A percentile compares a stretch with the other conserved stretches of the same genome.
phyloP scores from a whole-genome alignment of 2,797 vertebrate species.

The Babyrousa celebensis region DNA sequence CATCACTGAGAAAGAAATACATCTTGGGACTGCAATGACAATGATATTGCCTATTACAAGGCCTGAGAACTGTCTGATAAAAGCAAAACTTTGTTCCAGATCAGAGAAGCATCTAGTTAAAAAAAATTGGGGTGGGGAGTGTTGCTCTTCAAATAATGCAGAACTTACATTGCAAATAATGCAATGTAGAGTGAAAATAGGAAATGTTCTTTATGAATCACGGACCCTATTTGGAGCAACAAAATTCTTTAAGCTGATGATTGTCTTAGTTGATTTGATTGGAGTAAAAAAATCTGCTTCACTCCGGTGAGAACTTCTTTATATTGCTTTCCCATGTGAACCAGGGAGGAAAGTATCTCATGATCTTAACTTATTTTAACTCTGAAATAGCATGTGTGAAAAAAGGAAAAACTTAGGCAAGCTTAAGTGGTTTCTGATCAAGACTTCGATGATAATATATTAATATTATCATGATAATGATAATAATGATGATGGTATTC shows the following conservation, averaged over 20 bases:
- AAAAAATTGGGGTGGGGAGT: constrained; percentile 55
- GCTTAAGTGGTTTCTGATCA: neutral
- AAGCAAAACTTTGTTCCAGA: constrained; percentile 86
- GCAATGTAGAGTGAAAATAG: constrained; percentile 14
- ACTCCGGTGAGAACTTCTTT: constrained; percentile 56
- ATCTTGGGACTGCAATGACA: constrained; percentile 83
- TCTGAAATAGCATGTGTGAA: neutral
- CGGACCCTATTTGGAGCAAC: neutral
- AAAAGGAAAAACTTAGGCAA: neutral
- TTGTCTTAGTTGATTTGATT: constrained; percentile 59
- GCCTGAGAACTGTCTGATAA: constrained; percentile 83
- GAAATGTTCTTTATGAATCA: constrained; percentile 51
- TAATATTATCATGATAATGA: no score
- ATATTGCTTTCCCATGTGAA: constrained; percentile 78
- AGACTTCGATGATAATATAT: neutral
- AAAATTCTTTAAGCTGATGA: constrained; percentile 40
- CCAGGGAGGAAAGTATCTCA: neutral
- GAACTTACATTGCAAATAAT: neutral
- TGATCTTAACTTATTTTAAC: constrained; percentile 23
- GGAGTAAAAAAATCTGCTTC: neutral
- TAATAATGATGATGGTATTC: neutral
- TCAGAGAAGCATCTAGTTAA: constrained; percentile 84
- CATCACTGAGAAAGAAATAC: constrained; percentile 80
- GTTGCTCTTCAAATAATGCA: constrained; percentile 83
- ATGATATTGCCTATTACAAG: constrained; percentile 84